Evolutionary conservation across 2,888 invertebrate genomes (phyloP), one percentile per base, ranked within the genome.

Genomic region (Crepidodera aurea): DNA sequence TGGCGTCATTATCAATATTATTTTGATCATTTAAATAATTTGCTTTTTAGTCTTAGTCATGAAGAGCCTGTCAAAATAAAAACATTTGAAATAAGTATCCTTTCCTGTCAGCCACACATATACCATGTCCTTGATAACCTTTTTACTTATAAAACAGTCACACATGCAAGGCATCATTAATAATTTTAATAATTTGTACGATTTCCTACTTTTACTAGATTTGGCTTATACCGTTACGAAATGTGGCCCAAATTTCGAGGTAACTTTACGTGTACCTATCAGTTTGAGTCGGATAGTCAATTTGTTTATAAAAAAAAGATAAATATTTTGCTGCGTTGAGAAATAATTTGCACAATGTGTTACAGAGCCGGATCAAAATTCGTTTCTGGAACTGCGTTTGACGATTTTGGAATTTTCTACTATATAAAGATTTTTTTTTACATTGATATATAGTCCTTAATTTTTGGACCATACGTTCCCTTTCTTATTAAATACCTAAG

Each of bases 211-310:
- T 48, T 48, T 48, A 48, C 48, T 48, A 15, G 48, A 27, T 48
- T 48, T 48, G 15, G 16, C 8, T 15, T 27, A 27, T 27, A 25
- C 27, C 27, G 27, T 48, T 48, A 27, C 29, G 29, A 27, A 48
- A 48, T 48, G 3, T 29, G 48, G 25, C 48, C 48, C 27, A 48
- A 48, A 48, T 48, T 48, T 48, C 48, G 25, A 48, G 48, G 48
- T 48, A 27, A 48, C 15, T 27, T 27, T 29, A 29, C 19, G 8
- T 48, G 48, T 48, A 27, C 12, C 48, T 48, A 48, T 48, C 48
- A 48, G 8, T 44, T 48, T 27, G 6, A 27, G 29, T 44, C 10
- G 10, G 22, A 44, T 12, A 22, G 19, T 15, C 48, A 27, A 48
- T 48, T 48, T 48, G 12, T 48, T 48, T 48, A 48, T 48, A 27